phyloP scores from a whole-genome alignment of 37 sponge, comb jelly and placozoan genomes.

The Chondrosia reniformis region DNA sequence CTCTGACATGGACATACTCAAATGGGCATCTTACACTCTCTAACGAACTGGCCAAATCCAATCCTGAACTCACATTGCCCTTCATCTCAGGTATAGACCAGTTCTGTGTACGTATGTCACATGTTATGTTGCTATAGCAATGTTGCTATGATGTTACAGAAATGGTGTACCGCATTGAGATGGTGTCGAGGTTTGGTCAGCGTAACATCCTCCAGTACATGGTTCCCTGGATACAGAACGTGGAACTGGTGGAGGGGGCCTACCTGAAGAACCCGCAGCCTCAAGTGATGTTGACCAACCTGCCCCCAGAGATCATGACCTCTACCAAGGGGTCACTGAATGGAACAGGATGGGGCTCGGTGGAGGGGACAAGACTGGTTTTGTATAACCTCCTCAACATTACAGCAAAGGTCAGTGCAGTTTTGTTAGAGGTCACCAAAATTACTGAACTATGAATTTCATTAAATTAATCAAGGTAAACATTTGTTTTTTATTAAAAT shows the following conservation, averaged over 20 bases:
- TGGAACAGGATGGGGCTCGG: slow-evolving; percentile 85
- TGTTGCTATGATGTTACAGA: too few relatives aligned
- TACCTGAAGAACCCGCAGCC: neutral
- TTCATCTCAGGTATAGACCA: slow-evolving; percentile 74
- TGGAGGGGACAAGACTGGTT: slow-evolving; percentile 72
- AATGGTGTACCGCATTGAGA: slow-evolving; percentile 72
- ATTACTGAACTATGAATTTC: too few relatives aligned
- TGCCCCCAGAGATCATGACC: neutral
- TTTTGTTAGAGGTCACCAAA: too few relatives aligned
- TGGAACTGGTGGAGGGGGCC: slow-evolving; percentile 73
- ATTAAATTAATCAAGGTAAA: too few relatives aligned
- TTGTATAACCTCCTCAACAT: slow-evolving; percentile 83
- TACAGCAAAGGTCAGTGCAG: slow-evolving; percentile 62
- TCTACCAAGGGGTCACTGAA: slow-evolving; percentile 21
- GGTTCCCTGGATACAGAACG: slow-evolving; percentile 80
- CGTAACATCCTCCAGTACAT: slow-evolving; percentile 79
- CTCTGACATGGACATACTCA: slow-evolving; percentile 56
- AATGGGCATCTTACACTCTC: slow-evolving; percentile 54
- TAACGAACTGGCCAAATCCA: slow-evolving; percentile 61
- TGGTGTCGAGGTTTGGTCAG: slow-evolving; percentile 40
- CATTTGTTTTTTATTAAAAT: too few relatives aligned
- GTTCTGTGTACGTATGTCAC: too few relatives aligned
- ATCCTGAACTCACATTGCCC: slow-evolving; percentile 91
- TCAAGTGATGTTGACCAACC: neutral
- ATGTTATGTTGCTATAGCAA: too few relatives aligned